Conservation (phyloP, 2,113 vertebrate species). For the Campylomormyrus tamandua region DNA sequence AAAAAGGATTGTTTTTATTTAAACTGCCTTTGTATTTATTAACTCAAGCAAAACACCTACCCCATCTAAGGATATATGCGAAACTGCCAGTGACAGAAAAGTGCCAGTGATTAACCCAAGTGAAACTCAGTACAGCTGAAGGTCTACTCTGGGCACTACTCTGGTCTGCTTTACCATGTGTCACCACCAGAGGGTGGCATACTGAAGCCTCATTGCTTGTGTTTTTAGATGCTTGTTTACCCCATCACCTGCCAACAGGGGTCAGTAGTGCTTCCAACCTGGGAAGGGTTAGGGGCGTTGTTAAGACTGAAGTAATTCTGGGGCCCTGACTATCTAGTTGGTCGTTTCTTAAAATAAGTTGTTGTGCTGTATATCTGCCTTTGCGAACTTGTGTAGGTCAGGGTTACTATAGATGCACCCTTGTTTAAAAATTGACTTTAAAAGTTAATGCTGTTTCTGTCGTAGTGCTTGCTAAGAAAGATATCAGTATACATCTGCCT, state of each 20-base stretch:
- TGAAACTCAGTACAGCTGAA: neutral
- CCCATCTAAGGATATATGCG: neutral
- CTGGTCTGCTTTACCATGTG: neutral
- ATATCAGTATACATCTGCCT: neutral
- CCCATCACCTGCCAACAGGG: neutral
- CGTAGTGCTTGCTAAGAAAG: neutral
- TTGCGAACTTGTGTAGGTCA: neutral
- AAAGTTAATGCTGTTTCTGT: neutral
- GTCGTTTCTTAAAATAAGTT: neutral
- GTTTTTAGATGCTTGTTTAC: neutral
- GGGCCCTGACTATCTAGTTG: neutral
- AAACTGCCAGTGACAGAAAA: neutral
- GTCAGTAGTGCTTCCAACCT: neutral
- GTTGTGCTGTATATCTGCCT: neutral
- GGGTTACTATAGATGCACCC: neutral
- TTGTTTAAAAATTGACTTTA: neutral
- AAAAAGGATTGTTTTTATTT: constrained; percentile 40
- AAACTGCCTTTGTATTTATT: constrained; percentile 20
- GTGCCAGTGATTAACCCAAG: neutral
- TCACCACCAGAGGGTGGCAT: neutral
- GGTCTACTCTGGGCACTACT: neutral
- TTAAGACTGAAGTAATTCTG: neutral
- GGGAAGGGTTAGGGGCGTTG: neutral
- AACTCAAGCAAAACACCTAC: neutral
- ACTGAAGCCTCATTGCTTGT: neutral